Conservation (phyloP, 2,888 invertebrate species). For the Meteorus colon region DNA sequence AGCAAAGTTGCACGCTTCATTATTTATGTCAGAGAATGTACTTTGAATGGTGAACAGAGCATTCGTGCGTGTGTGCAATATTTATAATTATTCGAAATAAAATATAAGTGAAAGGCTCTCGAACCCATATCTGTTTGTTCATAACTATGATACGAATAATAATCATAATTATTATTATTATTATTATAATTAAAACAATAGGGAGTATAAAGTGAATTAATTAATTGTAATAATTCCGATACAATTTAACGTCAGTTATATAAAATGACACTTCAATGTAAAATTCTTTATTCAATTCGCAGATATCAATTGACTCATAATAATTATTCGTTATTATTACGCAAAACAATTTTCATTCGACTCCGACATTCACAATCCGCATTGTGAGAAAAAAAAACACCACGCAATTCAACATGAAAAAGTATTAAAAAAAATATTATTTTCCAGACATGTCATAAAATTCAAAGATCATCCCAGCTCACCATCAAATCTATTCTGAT, state of each 20-base stretch:
- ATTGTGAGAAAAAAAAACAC: too few relatives aligned
- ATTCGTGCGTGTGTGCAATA: neutral
- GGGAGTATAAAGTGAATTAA: neutral
- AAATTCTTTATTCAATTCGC: too few relatives aligned
- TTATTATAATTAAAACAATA: too few relatives aligned
- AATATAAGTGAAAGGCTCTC: neutral
- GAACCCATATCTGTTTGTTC: neutral
- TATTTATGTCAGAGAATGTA: conserved; percentile 3
- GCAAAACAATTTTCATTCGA: neutral
- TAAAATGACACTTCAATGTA: too few relatives aligned
- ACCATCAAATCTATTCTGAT: neutral
- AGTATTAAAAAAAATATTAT: neutral
- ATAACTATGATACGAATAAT: neutral
- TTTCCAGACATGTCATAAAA: neutral
- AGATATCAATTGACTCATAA: neutral
- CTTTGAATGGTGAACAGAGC: neutral
- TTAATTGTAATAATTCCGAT: neutral
- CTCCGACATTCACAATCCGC: too few relatives aligned
- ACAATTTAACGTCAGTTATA: neutral
- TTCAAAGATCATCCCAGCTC: neutral
- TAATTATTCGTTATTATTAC: neutral
- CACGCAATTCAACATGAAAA: neutral
- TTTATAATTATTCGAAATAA: conserved; percentile 7
- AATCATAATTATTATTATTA: too few relatives aligned
- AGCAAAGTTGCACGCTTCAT: conserved; percentile 27